Base-by-base conservation (phyloP, 1,140 invertebrate species). In the Achroia grisella region DNA sequence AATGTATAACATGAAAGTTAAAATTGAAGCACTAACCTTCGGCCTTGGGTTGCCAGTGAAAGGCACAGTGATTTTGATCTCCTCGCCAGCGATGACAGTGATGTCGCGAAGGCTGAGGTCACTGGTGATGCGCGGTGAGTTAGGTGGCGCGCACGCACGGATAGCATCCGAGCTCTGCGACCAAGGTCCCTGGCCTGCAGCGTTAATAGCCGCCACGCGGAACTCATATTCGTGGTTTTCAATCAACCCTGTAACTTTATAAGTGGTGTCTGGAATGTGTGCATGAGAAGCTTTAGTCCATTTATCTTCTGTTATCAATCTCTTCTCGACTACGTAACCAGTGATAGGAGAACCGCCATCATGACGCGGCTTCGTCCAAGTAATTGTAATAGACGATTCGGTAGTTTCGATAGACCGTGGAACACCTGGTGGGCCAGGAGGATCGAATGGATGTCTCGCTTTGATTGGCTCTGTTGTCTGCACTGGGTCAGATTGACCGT, bases 171-270 rank as follows among this genome's bases (percentile, higher is more conserved):
- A 97, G 48, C 92, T 92, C 45, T 94, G 92, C 62, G 95, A 97
- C 88, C 91, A 99, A 8, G 93, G 92, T 29, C 97, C 97, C 78
- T 96, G 94, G 0, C 97, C 97, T 17, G 97, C 98, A 29, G 95
- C 95, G 83, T 99, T 99, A n/a, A 97, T 87, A 14, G 97, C 98
- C 4, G 95, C 93, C 0, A 99, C 97, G 44, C 98, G 89, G 89
- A 99, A 99, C 76, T 99, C 98, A 69, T 99, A 99, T 71, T 98
- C 95, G 43, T 96, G 94, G 74, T 98, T 97, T 76, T 98, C 96
- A 48, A 96, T 94, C 10, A 99, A 86, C 51, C 94, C 95, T 35
- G 91, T 93, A 9, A 98, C 94, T 61, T 91, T 94, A 67, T 93
- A 91, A 2, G 90, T 93, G 1, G 93, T 89, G 60, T 97, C 95